Conservation (phyloP, 2,888 invertebrate species). For the Torymus aiolomorphi region DNA sequence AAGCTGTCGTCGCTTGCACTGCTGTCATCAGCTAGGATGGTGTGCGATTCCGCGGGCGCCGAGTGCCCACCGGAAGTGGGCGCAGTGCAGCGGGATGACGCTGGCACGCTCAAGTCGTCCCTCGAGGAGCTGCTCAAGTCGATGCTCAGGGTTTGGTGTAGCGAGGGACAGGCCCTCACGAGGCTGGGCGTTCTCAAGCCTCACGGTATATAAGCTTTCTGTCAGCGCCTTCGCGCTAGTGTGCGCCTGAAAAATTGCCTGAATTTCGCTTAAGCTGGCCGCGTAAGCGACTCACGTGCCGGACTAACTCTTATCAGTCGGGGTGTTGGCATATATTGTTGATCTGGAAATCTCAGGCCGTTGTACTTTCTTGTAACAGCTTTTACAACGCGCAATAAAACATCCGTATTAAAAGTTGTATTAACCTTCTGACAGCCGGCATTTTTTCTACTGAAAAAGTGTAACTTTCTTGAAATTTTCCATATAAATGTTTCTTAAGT, state of each 20-base stretch:
- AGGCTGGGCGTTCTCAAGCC: constrained; percentile 78
- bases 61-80: constrained; percentile 65
- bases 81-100: constrained; percentile 61
- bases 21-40: constrained; percentile 64
- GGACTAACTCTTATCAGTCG: too few relatives aligned
- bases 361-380: too few relatives aligned
- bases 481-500: too few relatives aligned
- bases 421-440: too few relatives aligned
- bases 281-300: too few relatives aligned
- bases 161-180: constrained; percentile 84
- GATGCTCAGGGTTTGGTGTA: constrained; percentile 90
- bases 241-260: background rate
- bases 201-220: constrained; percentile 63
- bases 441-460: too few relatives aligned
- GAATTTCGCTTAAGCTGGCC: too few relatives aligned
- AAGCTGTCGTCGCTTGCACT: constrained; percentile 37
- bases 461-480: too few relatives aligned
- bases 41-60: constrained; percentile 72
- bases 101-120: constrained; percentile 78
- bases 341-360: too few relatives aligned
- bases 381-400: too few relatives aligned
- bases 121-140: constrained; percentile 88
- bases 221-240: background rate
- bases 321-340: too few relatives aligned
- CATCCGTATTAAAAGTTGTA: too few relatives aligned